Conservation (phyloP, 2,797 vertebrate genomes). For the Rhynchotus rufescens region DNA sequence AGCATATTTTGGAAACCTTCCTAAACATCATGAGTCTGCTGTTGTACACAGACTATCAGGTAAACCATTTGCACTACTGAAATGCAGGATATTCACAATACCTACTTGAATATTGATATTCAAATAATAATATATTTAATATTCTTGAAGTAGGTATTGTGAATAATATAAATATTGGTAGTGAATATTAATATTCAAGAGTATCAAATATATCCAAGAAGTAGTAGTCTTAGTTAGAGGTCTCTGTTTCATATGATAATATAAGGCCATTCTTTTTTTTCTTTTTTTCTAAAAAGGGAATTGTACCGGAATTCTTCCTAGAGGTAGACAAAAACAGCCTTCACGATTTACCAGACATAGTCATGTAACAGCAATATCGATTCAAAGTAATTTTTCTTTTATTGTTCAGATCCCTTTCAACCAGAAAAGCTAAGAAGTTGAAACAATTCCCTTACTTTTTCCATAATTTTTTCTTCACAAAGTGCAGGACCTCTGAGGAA, state of each 20-base stretch:
- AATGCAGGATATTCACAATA: background rate
- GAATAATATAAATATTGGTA: background rate
- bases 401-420: background rate
- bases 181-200: background rate
- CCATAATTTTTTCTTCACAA: background rate
- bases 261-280: background rate
- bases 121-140: too few relatives aligned
- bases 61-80: background rate
- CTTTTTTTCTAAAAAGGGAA: background rate
- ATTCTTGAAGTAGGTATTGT: too few relatives aligned
- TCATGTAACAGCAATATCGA: background rate
- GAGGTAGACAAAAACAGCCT: background rate
- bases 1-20: background rate
- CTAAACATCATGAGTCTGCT: background rate
- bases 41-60: background rate
- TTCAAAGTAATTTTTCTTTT: background rate
- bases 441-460: background rate
- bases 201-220: background rate
- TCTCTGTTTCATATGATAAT: background rate
- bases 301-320: background rate
- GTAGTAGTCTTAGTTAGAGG: background rate
- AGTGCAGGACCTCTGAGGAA: background rate
- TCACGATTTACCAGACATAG: background rate
- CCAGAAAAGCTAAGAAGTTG: background rate
- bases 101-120: too few relatives aligned